These are phyloP conservation scores for Enchytraeus crypticus DNA, from an alignment of 2,888 invertebrate species.

Conservation along the genomic window DNA sequence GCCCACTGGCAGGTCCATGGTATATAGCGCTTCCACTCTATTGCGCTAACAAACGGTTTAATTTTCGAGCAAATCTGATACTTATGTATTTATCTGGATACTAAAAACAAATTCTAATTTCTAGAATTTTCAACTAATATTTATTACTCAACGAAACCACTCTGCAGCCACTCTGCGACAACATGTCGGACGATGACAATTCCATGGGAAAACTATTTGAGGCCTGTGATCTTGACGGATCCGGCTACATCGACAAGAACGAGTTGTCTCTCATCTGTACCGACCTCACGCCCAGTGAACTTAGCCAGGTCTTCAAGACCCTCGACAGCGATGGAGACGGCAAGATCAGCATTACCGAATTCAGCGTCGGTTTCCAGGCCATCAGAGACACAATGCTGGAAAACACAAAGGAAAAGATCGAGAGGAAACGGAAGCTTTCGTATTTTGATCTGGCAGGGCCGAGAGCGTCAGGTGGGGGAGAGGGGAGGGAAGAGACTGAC, in stretches of 20 bases:
- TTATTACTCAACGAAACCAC: too few species aligned
- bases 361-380: constrained; percentile 50
- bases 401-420: constrained; percentile 2
- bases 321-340: constrained; percentile 54
- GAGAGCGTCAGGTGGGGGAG: background rate
- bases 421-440: background rate
- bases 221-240: constrained; percentile 50
- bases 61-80: too few species aligned
- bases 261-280: constrained; percentile 52
- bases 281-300: constrained; percentile 49
- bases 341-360: constrained; percentile 52
- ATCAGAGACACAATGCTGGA: background rate
- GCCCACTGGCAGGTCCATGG: too few species aligned
- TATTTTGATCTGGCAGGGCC: background rate
- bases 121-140: too few species aligned
- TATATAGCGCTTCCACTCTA: too few species aligned
- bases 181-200: background rate
- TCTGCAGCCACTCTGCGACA: too few species aligned
- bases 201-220: constrained; percentile 48
- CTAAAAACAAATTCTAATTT: too few species aligned
- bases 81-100: too few species aligned
- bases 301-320: constrained; percentile 52
- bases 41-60: too few species aligned
- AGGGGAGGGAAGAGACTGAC: background rate
- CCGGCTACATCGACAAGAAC: constrained; percentile 50